A percentile compares a stretch with the other conserved stretches of the same genome.
These are phyloP conservation scores for Candoia aspera DNA, from an alignment of 2,113 vertebrate genomes.

Conservation along the genomic window DNA sequence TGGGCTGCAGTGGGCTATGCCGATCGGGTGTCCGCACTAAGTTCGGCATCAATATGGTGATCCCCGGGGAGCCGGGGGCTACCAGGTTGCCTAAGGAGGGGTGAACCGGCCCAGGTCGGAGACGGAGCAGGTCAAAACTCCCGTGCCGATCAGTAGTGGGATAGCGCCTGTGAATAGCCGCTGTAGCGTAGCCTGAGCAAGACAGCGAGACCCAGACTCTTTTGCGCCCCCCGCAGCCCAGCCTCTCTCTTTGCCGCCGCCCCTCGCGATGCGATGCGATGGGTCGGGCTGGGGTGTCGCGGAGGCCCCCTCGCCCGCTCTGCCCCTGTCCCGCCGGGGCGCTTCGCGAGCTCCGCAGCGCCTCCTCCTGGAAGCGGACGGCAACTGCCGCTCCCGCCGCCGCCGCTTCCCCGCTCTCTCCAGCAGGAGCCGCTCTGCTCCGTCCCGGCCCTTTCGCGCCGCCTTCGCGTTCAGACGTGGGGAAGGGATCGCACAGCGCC, in stretches of 20 bases:
- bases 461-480: neutral
- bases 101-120: constrained; percentile 72
- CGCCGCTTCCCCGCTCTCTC: no score
- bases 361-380: no score
- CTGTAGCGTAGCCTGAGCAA: constrained; percentile 66
- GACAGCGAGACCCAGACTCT: constrained; percentile 62
- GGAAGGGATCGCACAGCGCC: neutral
- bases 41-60: constrained; percentile 76
- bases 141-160: constrained; percentile 77
- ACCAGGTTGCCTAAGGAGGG: constrained; percentile 76
- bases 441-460: neutral
- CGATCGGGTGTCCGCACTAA: constrained; percentile 77
- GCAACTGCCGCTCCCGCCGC: no score
- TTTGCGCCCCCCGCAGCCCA: neutral
- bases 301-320: no score
- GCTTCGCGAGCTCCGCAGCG: no score
- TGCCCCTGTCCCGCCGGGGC: no score
- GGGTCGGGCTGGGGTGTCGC: no score
- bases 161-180: constrained; percentile 69
- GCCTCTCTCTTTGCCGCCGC: neutral
- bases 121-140: constrained; percentile 79
- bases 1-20: constrained; percentile 70
- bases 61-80: constrained; percentile 67
- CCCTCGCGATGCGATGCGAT: no score
- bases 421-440: neutral